phyloP scores from a whole-genome alignment of 2,113 vertebrate genomes.

The Ceyx cyanopectus region DNA sequence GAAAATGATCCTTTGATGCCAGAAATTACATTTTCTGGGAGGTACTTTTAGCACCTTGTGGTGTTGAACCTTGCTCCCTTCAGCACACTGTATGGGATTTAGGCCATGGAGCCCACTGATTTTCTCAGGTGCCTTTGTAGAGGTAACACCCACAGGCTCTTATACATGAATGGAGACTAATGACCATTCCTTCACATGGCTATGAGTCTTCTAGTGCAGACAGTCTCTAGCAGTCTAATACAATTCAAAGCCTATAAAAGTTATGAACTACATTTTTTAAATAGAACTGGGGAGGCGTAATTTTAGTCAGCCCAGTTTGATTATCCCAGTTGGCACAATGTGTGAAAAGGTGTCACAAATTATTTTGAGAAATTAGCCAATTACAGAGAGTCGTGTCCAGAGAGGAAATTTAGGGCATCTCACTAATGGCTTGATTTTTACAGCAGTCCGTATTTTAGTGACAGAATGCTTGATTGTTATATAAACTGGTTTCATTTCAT shows the following conservation, averaged over 20 bases:
- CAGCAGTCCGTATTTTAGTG: slow-evolving; percentile 39
- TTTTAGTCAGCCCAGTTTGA: slow-evolving; percentile 36
- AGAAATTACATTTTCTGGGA: background rate
- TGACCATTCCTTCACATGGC: background rate
- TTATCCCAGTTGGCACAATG: slow-evolving; percentile 34
- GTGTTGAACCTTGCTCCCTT: background rate
- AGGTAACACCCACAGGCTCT: background rate
- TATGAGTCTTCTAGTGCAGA: background rate
- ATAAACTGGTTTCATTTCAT: slow-evolving; percentile 19
- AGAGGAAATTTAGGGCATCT: slow-evolving; percentile 39
- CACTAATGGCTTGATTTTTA: slow-evolving; percentile 45
- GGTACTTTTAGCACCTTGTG: background rate
- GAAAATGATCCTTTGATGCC: background rate
- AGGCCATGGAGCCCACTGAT: background rate
- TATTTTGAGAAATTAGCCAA: slow-evolving; percentile 61
- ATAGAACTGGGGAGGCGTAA: background rate
- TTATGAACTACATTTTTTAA: background rate
- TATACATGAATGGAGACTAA: background rate
- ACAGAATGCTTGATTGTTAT: background rate
- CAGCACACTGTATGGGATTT: background rate
- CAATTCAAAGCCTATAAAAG: slow-evolving; percentile 5
- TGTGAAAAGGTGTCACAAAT: slow-evolving; percentile 50
- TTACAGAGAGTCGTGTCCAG: slow-evolving; percentile 50
- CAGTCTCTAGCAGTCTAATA: background rate
- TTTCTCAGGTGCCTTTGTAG: background rate